Evolutionary conservation across 2,888 invertebrate species (phyloP).

Genomic region (Heliconius cydno): DNA sequence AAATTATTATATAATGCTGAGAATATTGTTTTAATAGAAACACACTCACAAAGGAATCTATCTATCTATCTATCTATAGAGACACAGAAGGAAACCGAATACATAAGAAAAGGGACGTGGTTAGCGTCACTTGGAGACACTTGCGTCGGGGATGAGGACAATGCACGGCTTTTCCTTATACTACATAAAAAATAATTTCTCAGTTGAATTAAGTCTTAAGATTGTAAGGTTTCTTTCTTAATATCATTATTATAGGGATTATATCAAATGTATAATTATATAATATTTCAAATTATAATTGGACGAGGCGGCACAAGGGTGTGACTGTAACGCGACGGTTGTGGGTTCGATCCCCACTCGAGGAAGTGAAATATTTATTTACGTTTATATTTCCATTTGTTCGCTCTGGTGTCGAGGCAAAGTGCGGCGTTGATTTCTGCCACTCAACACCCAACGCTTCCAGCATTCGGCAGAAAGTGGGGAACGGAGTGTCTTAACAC

Average conservation of each 20-base stretch:
- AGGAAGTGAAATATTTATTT: too few species aligned
- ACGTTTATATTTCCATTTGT: too few species aligned
- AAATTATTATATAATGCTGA: conserved; percentile 8
- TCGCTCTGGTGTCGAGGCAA: too few species aligned
- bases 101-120: conserved; percentile 10
- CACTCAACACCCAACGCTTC: too few species aligned
- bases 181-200: conserved; percentile 19
- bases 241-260: not conserved
- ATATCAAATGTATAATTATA: too few species aligned
- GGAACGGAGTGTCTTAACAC: too few species aligned
- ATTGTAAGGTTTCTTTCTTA: not conserved
- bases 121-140: conserved; percentile 5
- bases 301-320: too few species aligned
- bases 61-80: not conserved
- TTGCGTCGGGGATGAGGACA: not conserved
- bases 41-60: conserved; percentile 10
- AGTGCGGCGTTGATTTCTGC: too few species aligned
- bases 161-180: not conserved
- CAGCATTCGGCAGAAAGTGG: too few species aligned
- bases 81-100: not conserved
- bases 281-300: too few species aligned
- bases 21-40: conserved; percentile 17
- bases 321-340: too few species aligned
- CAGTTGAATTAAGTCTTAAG: not conserved
- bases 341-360: too few species aligned